These are phyloP conservation scores for Tribolium castaneum DNA, from an alignment of 1,140 invertebrate species.

Conservation along the genomic window DNA sequence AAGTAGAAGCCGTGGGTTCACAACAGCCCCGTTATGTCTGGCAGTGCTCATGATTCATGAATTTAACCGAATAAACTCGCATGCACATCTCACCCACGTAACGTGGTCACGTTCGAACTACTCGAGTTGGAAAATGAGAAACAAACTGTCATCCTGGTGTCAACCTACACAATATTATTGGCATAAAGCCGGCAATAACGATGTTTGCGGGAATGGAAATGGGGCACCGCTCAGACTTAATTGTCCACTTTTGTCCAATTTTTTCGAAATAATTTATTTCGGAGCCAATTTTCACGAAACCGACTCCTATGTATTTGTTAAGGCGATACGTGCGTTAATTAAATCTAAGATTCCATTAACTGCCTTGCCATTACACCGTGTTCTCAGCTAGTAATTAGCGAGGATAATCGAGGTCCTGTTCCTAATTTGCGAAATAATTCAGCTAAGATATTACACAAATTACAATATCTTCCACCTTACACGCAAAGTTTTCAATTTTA, in stretches of 20 bases:
- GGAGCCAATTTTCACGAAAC: neutral
- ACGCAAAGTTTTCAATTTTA: neutral
- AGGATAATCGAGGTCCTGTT: constrained; percentile 39
- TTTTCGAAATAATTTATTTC: no score
- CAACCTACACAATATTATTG: constrained; percentile 15
- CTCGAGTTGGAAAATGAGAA: constrained; percentile 32
- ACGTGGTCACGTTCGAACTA: constrained; percentile 24
- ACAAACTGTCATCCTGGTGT: constrained; percentile 14
- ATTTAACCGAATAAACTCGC: constrained; percentile 15
- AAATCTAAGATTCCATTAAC: constrained; percentile 27
- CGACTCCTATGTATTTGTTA: neutral
- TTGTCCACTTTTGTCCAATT: neutral
- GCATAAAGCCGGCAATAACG: constrained; percentile 12
- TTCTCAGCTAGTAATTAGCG: constrained; percentile 28
- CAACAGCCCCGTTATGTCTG: neutral
- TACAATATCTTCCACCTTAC: neutral
- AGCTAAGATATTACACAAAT: constrained; percentile 19
- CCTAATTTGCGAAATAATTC: constrained; percentile 29
- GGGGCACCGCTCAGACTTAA: neutral
- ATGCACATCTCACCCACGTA: constrained; percentile 19
- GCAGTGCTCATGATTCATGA: neutral
- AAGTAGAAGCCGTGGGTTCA: neutral
- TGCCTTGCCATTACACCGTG: constrained; percentile 14
- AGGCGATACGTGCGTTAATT: constrained; percentile 16
- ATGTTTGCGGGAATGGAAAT: constrained; percentile 8